Conservation (phyloP, 2,888 invertebrate species). For the Agonum fuliginosum region DNA sequence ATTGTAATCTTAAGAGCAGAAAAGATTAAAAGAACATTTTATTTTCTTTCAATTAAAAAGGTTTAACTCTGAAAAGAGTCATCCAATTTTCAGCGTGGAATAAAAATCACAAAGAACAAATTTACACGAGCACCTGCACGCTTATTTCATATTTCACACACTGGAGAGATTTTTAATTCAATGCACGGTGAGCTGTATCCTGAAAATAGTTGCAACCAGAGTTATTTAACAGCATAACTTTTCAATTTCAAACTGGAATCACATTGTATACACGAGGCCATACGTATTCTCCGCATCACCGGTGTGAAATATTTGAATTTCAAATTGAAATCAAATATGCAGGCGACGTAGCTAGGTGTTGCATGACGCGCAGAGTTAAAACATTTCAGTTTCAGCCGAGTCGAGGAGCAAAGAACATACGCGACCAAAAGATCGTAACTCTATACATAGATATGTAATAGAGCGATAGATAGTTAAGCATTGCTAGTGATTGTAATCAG, state of each 20-base stretch:
- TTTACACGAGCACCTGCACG: not conserved
- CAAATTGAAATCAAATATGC: constrained; percentile 72
- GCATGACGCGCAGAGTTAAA: constrained; percentile 66
- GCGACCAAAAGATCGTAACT: constrained; percentile 40
- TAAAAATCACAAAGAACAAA: constrained; percentile 30
- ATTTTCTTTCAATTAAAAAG: constrained; percentile 40
- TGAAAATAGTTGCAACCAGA: constrained; percentile 50
- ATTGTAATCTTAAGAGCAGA: not conserved
- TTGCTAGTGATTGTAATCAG: too few relatives aligned
- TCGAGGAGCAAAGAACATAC: constrained; percentile 30
- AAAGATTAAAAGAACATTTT: not conserved
- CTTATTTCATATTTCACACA: constrained; percentile 27
- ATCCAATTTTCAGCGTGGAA: constrained; percentile 17
- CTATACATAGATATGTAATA: too few relatives aligned
- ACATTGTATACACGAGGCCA: constrained; percentile 66
- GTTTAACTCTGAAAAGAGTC: not conserved
- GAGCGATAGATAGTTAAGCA: too few relatives aligned
- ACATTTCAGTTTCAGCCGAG: constrained; percentile 68
- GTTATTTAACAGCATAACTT: constrained; percentile 70
- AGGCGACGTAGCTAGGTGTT: constrained; percentile 65
- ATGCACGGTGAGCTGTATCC: constrained; percentile 62
- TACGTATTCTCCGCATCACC: constrained; percentile 56
- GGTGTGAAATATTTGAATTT: constrained; percentile 69
- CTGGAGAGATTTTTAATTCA: constrained; percentile 62
- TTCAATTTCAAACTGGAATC: constrained; percentile 69